phyloP scores from a whole-genome alignment of 2,888 invertebrate species.

The Rhabditoides inermis region DNA sequence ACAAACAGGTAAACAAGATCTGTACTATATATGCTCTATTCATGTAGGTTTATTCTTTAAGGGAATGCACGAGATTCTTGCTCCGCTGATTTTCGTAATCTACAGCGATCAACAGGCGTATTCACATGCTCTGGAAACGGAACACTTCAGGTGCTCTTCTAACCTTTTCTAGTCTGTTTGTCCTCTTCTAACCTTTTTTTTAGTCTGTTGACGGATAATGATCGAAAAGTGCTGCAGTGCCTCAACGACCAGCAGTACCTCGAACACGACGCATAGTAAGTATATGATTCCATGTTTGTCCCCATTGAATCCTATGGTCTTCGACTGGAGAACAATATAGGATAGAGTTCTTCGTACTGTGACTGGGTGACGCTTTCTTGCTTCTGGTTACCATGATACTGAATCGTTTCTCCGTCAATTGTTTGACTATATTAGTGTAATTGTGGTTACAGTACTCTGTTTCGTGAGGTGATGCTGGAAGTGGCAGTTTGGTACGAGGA shows the following conservation, averaged over 20 bases:
- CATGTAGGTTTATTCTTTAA: conserved; percentile 51
- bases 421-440: too few species aligned
- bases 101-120: conserved; percentile 68
- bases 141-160: conserved; percentile 52
- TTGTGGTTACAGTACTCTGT: conserved; percentile 17
- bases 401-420: too few species aligned
- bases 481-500: conserved; percentile 32
- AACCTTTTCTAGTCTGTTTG: neutral
- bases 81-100: conserved; percentile 70
- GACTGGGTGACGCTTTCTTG: too few species aligned
- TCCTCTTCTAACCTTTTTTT: conserved; percentile 3
- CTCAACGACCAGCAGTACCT: conserved; percentile 63
- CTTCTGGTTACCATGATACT: too few species aligned
- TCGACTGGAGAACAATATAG: too few species aligned
- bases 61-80: conserved; percentile 80
- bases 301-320: too few species aligned
- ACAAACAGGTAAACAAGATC: conserved; percentile 62
- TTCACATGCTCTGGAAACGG: conserved; percentile 61
- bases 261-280: conserved; percentile 75
- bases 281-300: conserved; percentile 53
- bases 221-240: conserved; percentile 58
- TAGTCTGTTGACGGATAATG: conserved; percentile 19
- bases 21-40: too few species aligned
- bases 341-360: too few species aligned
- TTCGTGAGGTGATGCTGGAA: conserved; percentile 29